A percentile compares a stretch with the other conserved stretches of the same genome.
phyloP scores from a whole-genome alignment of 2,888 invertebrate genomes.

The Patella depressa region DNA sequence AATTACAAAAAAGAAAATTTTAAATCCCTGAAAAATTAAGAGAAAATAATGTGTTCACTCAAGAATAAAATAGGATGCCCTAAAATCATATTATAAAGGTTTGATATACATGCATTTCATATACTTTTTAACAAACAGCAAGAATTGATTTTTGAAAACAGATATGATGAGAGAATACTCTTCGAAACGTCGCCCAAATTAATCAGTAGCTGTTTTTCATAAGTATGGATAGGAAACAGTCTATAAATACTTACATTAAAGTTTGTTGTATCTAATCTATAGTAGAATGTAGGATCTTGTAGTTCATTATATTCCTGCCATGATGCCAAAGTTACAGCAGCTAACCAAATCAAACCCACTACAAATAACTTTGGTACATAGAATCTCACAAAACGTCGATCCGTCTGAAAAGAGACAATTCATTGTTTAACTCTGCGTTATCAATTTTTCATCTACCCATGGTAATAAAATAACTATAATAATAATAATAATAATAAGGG shows the following conservation, averaged over 20 bases:
- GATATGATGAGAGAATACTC: too few species aligned
- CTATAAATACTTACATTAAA: slow-evolving; percentile 55
- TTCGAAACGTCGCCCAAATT: too few species aligned
- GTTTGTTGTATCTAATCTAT: slow-evolving; percentile 81
- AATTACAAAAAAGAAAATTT: slow-evolving; percentile 90
- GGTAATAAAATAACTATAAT: too few species aligned
- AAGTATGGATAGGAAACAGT: too few species aligned
- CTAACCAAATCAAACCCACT: slow-evolving; percentile 88
- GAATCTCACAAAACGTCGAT: slow-evolving; percentile 86
- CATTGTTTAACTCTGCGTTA: too few species aligned
- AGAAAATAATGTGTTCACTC: not conserved
- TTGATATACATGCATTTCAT: not conserved
- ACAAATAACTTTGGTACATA: slow-evolving; percentile 91
- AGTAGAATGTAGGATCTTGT: slow-evolving; percentile 93
- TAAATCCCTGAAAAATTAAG: slow-evolving; percentile 81
- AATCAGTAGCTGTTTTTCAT: too few species aligned
- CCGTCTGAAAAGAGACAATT: slow-evolving; percentile 79
- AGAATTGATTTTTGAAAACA: not conserved
- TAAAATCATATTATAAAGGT: not conserved
- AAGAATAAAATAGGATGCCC: not conserved
- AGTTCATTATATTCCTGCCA: slow-evolving; percentile 93
- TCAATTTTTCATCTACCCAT: too few species aligned
- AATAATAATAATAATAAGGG: too few species aligned
- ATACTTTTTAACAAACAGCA: not conserved
- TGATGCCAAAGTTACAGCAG: slow-evolving; percentile 86